These are phyloP conservation scores for Hemicrepidius hirtus DNA, from an alignment of 2,888 invertebrate genomes.

Conservation along the genomic window DNA sequence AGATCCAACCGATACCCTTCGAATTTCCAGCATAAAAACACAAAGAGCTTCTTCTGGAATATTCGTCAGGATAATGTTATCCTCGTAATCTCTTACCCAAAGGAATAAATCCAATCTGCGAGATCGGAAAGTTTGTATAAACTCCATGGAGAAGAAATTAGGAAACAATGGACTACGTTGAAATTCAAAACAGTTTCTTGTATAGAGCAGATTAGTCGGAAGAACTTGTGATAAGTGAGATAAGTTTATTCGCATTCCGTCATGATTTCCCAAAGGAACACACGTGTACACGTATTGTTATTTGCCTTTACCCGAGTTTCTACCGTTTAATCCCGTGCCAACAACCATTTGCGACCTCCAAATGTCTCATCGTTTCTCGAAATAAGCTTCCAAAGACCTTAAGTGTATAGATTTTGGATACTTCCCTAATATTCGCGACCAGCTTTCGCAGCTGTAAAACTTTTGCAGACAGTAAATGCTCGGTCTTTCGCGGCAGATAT, in stretches of 20 bases:
- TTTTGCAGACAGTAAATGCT: conserved; percentile 16
- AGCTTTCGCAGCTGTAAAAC: conserved; percentile 12
- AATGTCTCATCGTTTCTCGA: conserved; percentile 38
- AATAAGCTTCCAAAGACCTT: conserved; percentile 39
- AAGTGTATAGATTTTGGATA: conserved; percentile 37
- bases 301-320: conserved; percentile 58
- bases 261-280: conserved; percentile 67
- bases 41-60: conserved; percentile 33
- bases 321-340: conserved; percentile 55
- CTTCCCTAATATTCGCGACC: conserved; percentile 20
- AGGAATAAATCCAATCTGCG: conserved; percentile 62
- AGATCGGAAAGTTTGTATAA: conserved; percentile 62
- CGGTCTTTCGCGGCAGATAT: conserved; percentile 17
- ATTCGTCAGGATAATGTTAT: conserved; percentile 54
- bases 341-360: conserved; percentile 57
- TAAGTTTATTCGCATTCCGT: conserved; percentile 65
- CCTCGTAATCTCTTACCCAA: conserved; percentile 58
- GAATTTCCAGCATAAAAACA: conserved; percentile 16
- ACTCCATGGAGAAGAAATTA: conserved; percentile 62
- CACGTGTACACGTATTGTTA: conserved; percentile 66
- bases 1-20: conserved; percentile 9
- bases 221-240: conserved; percentile 67
- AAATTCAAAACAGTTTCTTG: conserved; percentile 64
- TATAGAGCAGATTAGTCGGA: conserved; percentile 63
- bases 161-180: conserved; percentile 63